Base-by-base conservation (phyloP, 2,888 invertebrate genomes). In the Caenorhabditis drosophilae region DNA sequence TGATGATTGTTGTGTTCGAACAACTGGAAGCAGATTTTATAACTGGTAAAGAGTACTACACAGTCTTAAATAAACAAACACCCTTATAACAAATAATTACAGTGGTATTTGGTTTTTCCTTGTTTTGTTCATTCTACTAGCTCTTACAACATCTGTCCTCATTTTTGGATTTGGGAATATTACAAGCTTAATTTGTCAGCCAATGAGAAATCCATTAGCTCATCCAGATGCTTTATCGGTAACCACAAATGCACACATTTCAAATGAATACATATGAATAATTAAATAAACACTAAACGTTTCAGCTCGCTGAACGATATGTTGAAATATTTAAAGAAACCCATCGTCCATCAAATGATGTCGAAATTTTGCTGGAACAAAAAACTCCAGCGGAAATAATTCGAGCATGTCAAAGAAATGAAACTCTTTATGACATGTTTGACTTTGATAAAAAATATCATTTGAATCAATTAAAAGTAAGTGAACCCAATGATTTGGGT, bases 1-100 rank as follows among this genome's bases (percentile, higher is more conserved):
- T 26, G 84, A 85, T 18, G 82, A 83, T 31, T 84, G 84, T 61
- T 86, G 86, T 73, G 85, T 86, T 60, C 77, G 84, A 36, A 84
- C 84, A 16, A 83, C 84, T 4, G 86, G 86, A 12, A 82, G 84
- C 23, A 83, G 84, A 67, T 83, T 86, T 46, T 84, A 84, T 49
- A 77, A 83, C 66, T 84, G 84, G 85, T 86, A 60, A 77, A 83
- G 81, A n/a, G n/a, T n/a, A n/a, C n/a, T n/a, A n/a, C n/a, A n/a
- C n/a, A n/a, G n/a, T n/a, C n/a, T n/a, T n/a, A n/a, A n/a, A n/a
- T n/a, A n/a, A n/a, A n/a, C n/a, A n/a, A n/a, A n/a, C n/a, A n/a
- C n/a, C n/a, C n/a, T n/a, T n/a, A n/a, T n/a, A n/a, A n/a, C n/a
- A n/a, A n/a, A n/a, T n/a, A 2, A 20, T 71, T 78, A 36, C 64